Evolutionary conservation across 92 coral and sea anemone species (phyloP), one percentile per base, ranked within the genome.

Genomic region (Paragorgia papillata): DNA sequence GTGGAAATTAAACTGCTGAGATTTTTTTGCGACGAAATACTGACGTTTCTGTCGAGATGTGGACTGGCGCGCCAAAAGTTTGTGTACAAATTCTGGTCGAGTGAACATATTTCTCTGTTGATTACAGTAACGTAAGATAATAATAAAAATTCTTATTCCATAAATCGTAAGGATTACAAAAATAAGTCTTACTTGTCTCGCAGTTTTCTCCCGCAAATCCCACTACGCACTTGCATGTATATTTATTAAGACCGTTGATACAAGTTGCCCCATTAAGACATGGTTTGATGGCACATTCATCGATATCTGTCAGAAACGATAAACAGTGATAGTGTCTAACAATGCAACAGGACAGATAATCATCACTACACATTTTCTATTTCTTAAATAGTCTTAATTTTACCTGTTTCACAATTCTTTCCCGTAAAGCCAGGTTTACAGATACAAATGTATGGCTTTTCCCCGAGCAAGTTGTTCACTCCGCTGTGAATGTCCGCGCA

Each of bases 181-280:
- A n/a, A n/a, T n/a, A n/a, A n/a, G n/a, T n/a, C 75, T 44, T 68
- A 68, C 75, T 68, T 24, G 24, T 46, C 48, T 68, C 75, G 29
- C 75, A 68, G 22, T 68, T 68, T 68, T 68, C 75, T 28, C 75
- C 75, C 22, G 58, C 1, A 44, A n/a, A 71, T 53, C 78, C 78
- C 13, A 21, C 50, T 6, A n/a, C 58, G 33, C 78, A 71, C n/a
- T 71, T 31, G 64, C 78, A 71, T 18, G 50, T 53, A 40, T 71
- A 71, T 8, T 53, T 35, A 71, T 71, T 35, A 15, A 30, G 22
- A 24, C 64, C 78, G 54, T 71, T 51, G 33, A 71, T 53, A 20
- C 78, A 71, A 39, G 78, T 71, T 8, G 78, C 78, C 25, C 78
- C 78, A 35, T 71, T 71, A 18, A 53, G 64, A 71, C 78, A 71